Percentiles rank a stretch among this genome's conserved stretches.
Conservation (phyloP, 2,113 vertebrate genomes). For the Colaptes auratus region DNA sequence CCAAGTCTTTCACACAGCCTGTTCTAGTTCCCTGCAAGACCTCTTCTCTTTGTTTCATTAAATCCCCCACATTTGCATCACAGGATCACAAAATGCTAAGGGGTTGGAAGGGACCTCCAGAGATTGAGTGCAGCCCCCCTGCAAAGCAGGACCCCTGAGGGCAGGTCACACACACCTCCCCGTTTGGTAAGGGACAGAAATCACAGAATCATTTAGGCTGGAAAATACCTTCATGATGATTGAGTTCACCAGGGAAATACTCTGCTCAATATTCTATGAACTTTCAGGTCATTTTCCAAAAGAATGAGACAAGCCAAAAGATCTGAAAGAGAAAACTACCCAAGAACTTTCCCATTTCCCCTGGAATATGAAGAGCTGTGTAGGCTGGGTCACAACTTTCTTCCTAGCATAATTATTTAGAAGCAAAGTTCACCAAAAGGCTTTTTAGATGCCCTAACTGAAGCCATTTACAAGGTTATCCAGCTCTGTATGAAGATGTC, state of each 20-base stretch:
- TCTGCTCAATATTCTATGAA: neutral
- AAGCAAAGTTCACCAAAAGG: neutral
- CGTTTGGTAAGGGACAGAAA: neutral
- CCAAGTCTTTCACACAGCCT: neutral
- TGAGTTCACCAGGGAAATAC: neutral
- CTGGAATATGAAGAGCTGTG: neutral
- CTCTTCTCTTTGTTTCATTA: neutral
- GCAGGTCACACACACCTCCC: neutral
- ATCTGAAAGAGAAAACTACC: neutral
- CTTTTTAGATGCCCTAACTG: neutral
- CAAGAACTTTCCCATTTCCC: neutral
- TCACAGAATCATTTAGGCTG: too few relatives aligned
- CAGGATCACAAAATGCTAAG: too few relatives aligned
- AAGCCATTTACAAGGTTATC: neutral
- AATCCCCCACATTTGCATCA: neutral
- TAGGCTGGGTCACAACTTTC: neutral
- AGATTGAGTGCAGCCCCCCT: too few relatives aligned
- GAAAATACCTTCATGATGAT: too few relatives aligned
- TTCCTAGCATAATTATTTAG: neutral
- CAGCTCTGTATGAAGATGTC: neutral
- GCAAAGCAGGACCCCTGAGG: too few relatives aligned
- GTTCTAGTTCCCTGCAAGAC: neutral
- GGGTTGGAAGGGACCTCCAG: too few relatives aligned
- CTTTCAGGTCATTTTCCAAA: constrained; percentile 1
- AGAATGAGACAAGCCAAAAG: neutral